These are phyloP conservation scores for Lapara coniferarum DNA, from an alignment of 2,888 invertebrate genomes.

Conservation along the genomic window DNA sequence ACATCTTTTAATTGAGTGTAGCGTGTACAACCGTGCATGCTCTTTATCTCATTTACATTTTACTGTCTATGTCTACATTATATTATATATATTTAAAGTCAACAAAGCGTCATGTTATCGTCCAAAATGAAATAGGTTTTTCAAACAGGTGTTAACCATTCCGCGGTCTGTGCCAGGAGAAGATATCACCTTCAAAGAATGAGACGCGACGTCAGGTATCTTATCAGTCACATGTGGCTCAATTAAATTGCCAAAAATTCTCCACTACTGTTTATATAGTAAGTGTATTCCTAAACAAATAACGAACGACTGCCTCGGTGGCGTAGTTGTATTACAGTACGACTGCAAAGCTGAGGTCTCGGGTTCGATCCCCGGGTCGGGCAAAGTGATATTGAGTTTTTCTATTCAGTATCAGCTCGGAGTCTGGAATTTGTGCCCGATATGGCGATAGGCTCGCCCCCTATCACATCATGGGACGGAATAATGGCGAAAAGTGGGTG, in stretches of 20 bases:
- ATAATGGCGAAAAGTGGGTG: no score
- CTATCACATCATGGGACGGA: no score
- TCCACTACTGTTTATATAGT: conserved; percentile 27
- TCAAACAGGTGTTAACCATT: neutral
- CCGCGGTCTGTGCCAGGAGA: conserved; percentile 25
- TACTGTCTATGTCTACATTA: conserved; percentile 41
- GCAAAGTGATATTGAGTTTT: no score
- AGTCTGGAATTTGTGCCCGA: no score
- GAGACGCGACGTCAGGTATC: conserved; percentile 51
- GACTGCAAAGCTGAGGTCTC: no score
- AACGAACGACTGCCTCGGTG: no score
- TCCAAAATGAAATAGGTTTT: conserved; percentile 9
- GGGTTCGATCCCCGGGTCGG: no score
- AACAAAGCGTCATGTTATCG: neutral
- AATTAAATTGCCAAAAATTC: conserved; percentile 63
- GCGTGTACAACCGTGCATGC: neutral
- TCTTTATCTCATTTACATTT: conserved; percentile 3
- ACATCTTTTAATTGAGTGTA: conserved; percentile 4
- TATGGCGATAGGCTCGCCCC: no score
- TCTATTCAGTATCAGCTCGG: no score
- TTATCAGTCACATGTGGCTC: conserved; percentile 63
- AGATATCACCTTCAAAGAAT: conserved; percentile 68
- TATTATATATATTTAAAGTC: neutral
- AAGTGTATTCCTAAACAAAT: neutral
- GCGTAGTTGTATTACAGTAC: no score